Evolutionary conservation across 2,113 vertebrate genomes (phyloP).

Genomic region (Osmerus eperlanus): DNA sequence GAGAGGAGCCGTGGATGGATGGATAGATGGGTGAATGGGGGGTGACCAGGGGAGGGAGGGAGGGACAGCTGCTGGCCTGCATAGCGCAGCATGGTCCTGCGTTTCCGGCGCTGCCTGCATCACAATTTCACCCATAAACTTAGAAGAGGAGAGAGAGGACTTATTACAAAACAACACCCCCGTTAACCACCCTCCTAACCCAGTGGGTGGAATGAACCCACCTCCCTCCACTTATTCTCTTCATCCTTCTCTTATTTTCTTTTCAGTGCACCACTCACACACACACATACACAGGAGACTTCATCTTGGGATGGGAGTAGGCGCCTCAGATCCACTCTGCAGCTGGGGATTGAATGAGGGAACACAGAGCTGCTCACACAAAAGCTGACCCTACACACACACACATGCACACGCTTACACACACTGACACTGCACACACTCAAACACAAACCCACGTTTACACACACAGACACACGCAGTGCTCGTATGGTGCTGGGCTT

Average conservation of each 20-base stretch:
- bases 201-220: neutral
- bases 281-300: neutral
- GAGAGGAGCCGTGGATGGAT: constrained; percentile 4
- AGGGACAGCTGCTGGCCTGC: constrained; percentile 12
- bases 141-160: constrained; percentile 13
- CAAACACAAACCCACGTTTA: too few species aligned
- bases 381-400: neutral
- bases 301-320: constrained; percentile 25
- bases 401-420: neutral
- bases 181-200: neutral
- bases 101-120: neutral
- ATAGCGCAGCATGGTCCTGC: neutral
- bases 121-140: constrained; percentile 25
- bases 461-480: too few species aligned
- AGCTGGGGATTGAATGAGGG: constrained; percentile 15
- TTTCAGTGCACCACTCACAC: neutral
- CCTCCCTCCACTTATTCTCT: neutral
- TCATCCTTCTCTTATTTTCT: neutral
- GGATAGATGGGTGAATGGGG: neutral
- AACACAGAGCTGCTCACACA: neutral
- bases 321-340: neutral
- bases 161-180: neutral
- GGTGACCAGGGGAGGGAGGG: neutral
- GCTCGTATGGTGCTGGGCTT: neutral
- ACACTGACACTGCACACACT: neutral